A percentile compares a stretch with the other conserved stretches of the same genome.
phyloP scores from a whole-genome alignment of 2,113 vertebrate genomes.

The Eleginops maclovinus region DNA sequence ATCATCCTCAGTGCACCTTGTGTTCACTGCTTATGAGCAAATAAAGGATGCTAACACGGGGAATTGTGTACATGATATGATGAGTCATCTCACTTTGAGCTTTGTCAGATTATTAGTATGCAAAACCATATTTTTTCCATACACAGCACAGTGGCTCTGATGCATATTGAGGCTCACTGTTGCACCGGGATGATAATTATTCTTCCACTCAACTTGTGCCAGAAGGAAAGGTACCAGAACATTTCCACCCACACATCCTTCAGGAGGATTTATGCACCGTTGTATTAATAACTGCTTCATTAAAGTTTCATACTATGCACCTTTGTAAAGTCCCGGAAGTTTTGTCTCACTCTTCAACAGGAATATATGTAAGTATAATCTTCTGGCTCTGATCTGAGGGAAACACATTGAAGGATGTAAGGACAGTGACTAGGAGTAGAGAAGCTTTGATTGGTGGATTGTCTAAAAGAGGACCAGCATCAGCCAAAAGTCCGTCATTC shows the following conservation, averaged over 20 bases:
- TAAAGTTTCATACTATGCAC: not conserved
- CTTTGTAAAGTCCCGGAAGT: not conserved
- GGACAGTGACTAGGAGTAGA: not conserved
- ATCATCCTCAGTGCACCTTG: too few species aligned
- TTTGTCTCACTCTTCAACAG: not conserved
- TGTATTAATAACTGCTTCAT: not conserved
- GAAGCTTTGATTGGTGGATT: not conserved
- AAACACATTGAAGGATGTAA: not conserved
- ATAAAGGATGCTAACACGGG: too few species aligned
- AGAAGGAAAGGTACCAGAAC: not conserved
- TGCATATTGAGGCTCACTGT: not conserved
- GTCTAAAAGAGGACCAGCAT: slow-evolving; percentile 9
- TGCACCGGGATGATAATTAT: not conserved
- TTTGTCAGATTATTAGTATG: not conserved
- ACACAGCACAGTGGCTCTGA: not conserved
- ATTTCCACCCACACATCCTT: not conserved
- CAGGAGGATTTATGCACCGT: not conserved
- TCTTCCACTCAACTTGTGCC: not conserved
- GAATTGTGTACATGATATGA: too few species aligned
- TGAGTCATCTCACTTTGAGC: not conserved
- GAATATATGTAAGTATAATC: not conserved
- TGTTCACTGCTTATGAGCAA: too few species aligned
- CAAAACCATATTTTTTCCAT: not conserved
- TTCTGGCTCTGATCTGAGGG: too few species aligned
- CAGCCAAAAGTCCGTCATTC: not conserved